These are phyloP conservation scores for Acleris literana DNA, from an alignment of 2,888 invertebrate genomes.

Conservation along the genomic window DNA sequence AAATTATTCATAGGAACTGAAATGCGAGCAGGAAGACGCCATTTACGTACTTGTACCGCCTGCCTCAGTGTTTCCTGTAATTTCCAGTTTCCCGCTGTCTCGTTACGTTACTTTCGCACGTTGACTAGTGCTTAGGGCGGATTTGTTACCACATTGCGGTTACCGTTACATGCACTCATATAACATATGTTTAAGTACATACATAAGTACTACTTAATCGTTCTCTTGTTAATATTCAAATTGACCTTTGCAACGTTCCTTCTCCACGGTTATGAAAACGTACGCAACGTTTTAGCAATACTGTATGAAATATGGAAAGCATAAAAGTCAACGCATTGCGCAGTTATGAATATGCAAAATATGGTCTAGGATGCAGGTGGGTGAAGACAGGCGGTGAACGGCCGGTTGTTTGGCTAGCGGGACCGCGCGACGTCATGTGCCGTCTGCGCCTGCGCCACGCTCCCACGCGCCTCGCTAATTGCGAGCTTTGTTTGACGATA, in stretches of 20 bases:
- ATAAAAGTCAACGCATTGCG: conserved; percentile 1
- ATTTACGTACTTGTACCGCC: conserved; percentile 38
- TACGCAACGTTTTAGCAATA: conserved; percentile 6
- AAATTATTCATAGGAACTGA: conserved; percentile 25
- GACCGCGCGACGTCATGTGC: conserved; percentile 44
- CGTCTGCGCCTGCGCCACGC: conserved; percentile 13
- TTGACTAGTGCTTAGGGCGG: conserved; percentile 5
- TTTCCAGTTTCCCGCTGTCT: conserved; percentile 54
- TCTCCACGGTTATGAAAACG: not conserved
- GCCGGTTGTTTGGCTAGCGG: conserved; percentile 67
- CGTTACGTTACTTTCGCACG: conserved; percentile 58
- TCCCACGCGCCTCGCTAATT: conserved; percentile 57
- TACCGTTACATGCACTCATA: too few relatives aligned
- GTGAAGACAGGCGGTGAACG: conserved; percentile 50
- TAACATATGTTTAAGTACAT: too few relatives aligned
- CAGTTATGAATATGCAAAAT: conserved; percentile 34
- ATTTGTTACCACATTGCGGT: not conserved
- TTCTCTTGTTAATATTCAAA: not conserved
- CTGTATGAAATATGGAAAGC: conserved; percentile 3
- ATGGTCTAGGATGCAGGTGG: conserved; percentile 35
- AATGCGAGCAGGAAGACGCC: conserved; percentile 42
- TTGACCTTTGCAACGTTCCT: not conserved
- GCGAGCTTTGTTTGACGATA: conserved; percentile 51
- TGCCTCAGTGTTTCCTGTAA: conserved; percentile 56
- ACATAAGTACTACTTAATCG: too few relatives aligned